These are phyloP conservation scores for Echinometra lucunter DNA, from an alignment of 53 echinoderm and acorn worm genomes.

Conservation along the genomic window DNA sequence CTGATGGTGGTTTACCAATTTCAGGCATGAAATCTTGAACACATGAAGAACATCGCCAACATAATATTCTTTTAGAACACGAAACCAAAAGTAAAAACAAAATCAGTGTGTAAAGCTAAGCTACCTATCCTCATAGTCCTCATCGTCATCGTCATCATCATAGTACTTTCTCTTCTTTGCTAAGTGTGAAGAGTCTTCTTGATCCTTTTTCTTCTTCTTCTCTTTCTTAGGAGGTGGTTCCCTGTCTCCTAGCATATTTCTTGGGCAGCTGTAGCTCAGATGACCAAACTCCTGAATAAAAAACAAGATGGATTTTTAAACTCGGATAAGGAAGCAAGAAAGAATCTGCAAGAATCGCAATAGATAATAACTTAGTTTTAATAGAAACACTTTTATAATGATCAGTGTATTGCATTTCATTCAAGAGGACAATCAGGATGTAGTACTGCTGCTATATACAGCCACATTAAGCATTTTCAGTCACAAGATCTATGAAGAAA, in stretches of 20 bases:
- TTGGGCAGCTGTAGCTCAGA: conserved; percentile 93
- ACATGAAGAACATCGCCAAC: not conserved
- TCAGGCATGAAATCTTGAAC: not conserved
- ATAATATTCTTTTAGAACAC: not conserved
- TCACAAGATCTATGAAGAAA: not conserved
- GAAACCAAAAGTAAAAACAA: too few species aligned
- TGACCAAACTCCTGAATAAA: conserved; percentile 90
- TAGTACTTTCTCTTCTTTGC: conserved; percentile 48
- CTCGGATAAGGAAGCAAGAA: not conserved
- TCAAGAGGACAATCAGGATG: not conserved
- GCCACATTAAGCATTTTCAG: not conserved
- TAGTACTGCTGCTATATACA: not conserved
- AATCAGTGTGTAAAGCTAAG: too few species aligned
- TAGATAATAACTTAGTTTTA: not conserved
- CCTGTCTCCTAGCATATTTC: conserved; percentile 93
- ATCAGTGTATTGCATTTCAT: not conserved
- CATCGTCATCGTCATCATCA: conserved; percentile 64
- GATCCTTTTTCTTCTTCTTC: conserved; percentile 84
- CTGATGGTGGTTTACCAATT: not conserved
- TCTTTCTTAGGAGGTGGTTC: conserved; percentile 97
- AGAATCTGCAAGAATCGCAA: not conserved
- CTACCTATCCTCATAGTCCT: conserved; percentile 46
- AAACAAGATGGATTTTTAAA: not conserved
- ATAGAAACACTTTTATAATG: too few species aligned
- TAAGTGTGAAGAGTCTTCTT: conserved; percentile 3